Evolutionary conservation across 2,888 invertebrate genomes (phyloP), one percentile per base, ranked within the genome.

Genomic region (Julus scanicus): DNA sequence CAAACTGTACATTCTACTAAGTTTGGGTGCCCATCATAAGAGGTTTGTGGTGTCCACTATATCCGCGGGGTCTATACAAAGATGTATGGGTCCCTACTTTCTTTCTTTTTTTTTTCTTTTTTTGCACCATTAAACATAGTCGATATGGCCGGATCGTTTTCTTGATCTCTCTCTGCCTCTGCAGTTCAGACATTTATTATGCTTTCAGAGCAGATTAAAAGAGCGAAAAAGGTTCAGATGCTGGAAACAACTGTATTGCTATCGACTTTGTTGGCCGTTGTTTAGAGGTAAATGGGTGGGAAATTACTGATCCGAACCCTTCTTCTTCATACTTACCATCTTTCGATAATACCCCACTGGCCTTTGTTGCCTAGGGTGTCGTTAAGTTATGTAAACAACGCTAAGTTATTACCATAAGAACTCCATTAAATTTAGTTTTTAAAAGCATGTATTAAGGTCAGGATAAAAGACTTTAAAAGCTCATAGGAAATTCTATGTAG

Each of bases 151-250:
- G 63, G 63, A 63, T 63, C 63, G 63, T 63, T 63, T 63, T 63
- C 63, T 63, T n/a, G 63, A 63, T 63, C 63, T 63, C 57, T 57
- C 63, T 63, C n/a, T n/a, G 63, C 63, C n/a, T 63, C n/a, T 63
- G 63, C 63, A 15, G n/a, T 63, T 63, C 63, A n/a, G 63, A 63
- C 63, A 63, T 63, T 63, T 63, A 63, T 63, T 63, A 63, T 63
- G 63, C 63, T 63, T 63, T 63, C 63, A 63, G 63, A 63, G 63
- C 63, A 63, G 63, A 63, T 63, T 63, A 63, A 63, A 63, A 63
- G 63, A 63, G 63, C 17, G 63, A 63, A 63, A 63, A 63, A 63
- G 63, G n/a, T 63, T 63, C n/a, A 63, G 63, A 63, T 63, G 63
- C 63, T 63, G 63, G 63, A 63, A 63, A 63, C 63, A 63, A 63